These are phyloP conservation scores for Callipepla squamata DNA, from an alignment of 2,113 vertebrate genomes.

Conservation along the genomic window DNA sequence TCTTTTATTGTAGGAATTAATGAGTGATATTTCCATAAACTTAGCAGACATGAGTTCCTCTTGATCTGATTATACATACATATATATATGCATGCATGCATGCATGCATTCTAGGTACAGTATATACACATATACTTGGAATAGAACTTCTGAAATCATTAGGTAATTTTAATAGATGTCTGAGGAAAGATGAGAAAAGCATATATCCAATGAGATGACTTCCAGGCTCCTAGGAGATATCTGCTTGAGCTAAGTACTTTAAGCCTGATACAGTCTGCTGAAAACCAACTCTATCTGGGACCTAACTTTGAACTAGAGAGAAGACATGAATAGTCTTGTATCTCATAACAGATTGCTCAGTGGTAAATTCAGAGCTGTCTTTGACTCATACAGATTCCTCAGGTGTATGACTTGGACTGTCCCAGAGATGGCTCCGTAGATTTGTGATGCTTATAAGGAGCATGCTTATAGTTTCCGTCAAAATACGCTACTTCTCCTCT, in stretches of 20 bases:
- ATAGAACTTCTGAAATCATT: background rate
- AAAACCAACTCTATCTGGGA: background rate
- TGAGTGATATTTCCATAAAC: background rate
- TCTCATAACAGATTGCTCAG: background rate
- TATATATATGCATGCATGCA: background rate
- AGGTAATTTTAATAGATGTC: background rate
- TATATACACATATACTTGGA: background rate
- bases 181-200: background rate
- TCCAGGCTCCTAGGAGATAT: background rate
- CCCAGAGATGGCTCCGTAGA: background rate
- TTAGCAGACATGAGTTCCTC: background rate
- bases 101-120: background rate
- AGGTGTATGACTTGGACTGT: background rate
- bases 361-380: background rate
- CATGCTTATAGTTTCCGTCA: background rate
- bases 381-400: background rate
- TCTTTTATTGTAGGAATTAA: background rate
- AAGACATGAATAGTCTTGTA: background rate
- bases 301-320: background rate
- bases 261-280: background rate
- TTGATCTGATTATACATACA: background rate
- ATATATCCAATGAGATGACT: background rate
- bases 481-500: background rate
- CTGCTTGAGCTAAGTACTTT: background rate
- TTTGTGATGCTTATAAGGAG: background rate